phyloP scores from a whole-genome alignment of 2,113 vertebrate genomes.

The Uropsilus gracilis region DNA sequence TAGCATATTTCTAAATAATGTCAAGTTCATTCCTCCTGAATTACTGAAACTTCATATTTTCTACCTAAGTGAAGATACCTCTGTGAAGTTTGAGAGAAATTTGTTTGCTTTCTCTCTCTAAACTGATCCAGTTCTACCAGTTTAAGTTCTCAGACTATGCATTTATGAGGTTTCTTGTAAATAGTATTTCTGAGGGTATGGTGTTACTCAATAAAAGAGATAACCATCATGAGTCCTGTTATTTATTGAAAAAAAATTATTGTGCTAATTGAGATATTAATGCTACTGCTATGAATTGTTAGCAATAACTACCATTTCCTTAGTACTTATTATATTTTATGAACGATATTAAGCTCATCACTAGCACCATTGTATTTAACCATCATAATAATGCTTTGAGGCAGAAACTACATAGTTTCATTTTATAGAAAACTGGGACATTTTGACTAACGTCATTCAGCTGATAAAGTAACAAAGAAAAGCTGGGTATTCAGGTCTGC shows the following conservation, averaged over 20 bases:
- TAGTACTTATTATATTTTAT: not conserved
- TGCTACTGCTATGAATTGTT: not conserved
- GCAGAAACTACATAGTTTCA: not conserved
- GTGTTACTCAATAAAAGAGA: not conserved
- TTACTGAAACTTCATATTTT: not conserved
- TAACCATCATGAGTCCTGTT: not conserved
- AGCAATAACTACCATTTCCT: not conserved
- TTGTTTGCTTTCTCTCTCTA: not conserved
- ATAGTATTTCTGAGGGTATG: not conserved
- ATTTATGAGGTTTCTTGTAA: not conserved
- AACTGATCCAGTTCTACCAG: not conserved
- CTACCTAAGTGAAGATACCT: not conserved
- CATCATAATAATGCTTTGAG: not conserved
- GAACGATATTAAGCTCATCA: not conserved
- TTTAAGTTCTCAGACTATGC: not conserved
- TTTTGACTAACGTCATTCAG: not conserved
- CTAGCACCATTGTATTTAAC: not conserved
- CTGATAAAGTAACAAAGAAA: slow-evolving; percentile 1
- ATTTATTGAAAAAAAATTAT: not conserved
- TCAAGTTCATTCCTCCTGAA: not conserved
- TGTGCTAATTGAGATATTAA: not conserved
- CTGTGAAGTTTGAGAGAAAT: not conserved
- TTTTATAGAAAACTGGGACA: not conserved
- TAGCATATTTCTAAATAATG: slow-evolving; percentile 23
- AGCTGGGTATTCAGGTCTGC: not conserved